A percentile compares a stretch with the other conserved stretches of the same genome.
phyloP scores from a whole-genome alignment of 23 tunicate genomes.

The Oikopleura albicans region DNA sequence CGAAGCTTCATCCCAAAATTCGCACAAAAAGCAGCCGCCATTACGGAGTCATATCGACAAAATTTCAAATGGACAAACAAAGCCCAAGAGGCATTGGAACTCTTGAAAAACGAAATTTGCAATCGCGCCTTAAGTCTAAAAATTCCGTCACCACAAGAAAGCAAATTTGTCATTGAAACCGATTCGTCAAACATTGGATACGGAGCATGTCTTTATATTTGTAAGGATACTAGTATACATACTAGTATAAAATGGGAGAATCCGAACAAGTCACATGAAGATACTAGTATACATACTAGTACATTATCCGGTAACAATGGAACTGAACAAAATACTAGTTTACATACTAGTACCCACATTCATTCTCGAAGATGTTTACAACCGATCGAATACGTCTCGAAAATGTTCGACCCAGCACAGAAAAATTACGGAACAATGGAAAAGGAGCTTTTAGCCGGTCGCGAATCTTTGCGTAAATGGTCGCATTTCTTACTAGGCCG shows the following conservation, averaged over 20 bases:
- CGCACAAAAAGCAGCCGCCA: not conserved
- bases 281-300: too few species aligned
- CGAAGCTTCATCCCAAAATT: not conserved
- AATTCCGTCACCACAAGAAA: not conserved
- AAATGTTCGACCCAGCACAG: not conserved
- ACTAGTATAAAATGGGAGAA: too few species aligned
- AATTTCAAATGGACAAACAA: not conserved
- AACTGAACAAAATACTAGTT: too few species aligned
- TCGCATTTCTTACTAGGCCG: not conserved
- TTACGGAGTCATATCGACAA: not conserved
- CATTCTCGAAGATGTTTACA: not conserved
- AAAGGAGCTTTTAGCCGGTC: not conserved
- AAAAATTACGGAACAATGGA: not conserved
- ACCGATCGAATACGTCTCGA: not conserved
- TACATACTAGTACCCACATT: too few species aligned
- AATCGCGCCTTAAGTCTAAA: not conserved
- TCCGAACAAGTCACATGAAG: too few species aligned
- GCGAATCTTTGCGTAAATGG: not conserved
- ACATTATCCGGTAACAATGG: too few species aligned
- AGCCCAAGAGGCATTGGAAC: not conserved
- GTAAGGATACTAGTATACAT: not conserved
- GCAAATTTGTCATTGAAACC: not conserved
- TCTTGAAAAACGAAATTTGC: not conserved
- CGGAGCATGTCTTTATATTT: not conserved
- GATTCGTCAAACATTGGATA: not conserved